Base-by-base conservation (phyloP, 1,140 invertebrate species). In the Limonius californicus region DNA sequence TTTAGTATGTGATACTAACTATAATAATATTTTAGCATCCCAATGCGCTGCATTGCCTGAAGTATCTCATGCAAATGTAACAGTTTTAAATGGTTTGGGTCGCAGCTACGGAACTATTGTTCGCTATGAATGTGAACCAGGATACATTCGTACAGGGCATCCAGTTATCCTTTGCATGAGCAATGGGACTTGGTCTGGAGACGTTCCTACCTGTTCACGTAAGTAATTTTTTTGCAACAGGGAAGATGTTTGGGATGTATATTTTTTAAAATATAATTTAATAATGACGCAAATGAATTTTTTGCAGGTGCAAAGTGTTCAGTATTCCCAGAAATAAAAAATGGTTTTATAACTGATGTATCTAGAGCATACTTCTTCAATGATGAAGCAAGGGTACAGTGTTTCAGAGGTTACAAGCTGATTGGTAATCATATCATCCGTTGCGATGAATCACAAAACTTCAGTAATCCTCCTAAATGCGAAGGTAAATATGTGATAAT, bases 101-200 rank as follows among this genome's bases (percentile, higher is more conserved):
- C 83, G 93, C 64, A 95, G 92, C 74, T 98, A 97, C 71, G 95
- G 95, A 61, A 97, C 95, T 0, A 95, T 98, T 70, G 89, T 97
- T 4, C 81, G 94, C 57, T 98, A 94, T 76, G 90, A 95, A 76
- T 99, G 97, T 75, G 91, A 95, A 70, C 87, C 92, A 7, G 97
- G 97, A 0, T 98, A 96, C 73, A 85, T 91, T 30, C 82, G 94
- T 66, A 87, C 83, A 62, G 95, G 95, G 23, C 87, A 91, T 74
- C 92, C 93, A 21, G 92, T 94, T 1, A 86, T 98, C 35, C 83
- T 96, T 14, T 99, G 97, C 76, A 95, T 94, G 89, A 92, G 92
- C 69, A 95, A 97, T 74, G 96, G 96, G 19, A 94, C 93, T 6
- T 99, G 97, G 97, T 96, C 94, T 39, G 90, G 91, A 53, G 84